These are phyloP conservation scores for Ischnus inquisitorius DNA, from an alignment of 2,888 invertebrate genomes.

Conservation along the genomic window DNA sequence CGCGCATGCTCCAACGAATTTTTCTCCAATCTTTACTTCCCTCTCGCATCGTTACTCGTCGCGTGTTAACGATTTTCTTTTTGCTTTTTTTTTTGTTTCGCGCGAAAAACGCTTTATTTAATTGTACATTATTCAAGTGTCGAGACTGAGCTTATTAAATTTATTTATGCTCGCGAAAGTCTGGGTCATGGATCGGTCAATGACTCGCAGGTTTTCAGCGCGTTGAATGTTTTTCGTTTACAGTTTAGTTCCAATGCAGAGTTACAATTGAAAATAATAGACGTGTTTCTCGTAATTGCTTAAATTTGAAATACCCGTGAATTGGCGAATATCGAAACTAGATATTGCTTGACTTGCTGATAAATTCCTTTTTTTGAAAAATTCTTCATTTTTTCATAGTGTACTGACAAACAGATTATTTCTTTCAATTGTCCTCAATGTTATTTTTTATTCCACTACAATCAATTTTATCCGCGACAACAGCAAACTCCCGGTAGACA, in stretches of 20 bases:
- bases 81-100: too few species aligned
- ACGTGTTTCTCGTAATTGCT: too few species aligned
- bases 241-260: not conserved
- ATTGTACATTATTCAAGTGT: not conserved
- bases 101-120: not conserved
- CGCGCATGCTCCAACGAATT: not conserved
- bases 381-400: too few species aligned
- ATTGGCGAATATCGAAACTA: too few species aligned
- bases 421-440: too few species aligned
- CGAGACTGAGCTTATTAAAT: not conserved
- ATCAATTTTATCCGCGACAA: too few species aligned
- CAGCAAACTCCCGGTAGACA: too few species aligned
- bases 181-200: not conserved
- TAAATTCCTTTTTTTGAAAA: too few species aligned
- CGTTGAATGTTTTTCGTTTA: not conserved
- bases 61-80: not conserved
- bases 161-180: not conserved
- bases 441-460: too few species aligned
- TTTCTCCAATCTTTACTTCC: slow-evolving; percentile 11
- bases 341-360: too few species aligned
- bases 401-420: too few species aligned
- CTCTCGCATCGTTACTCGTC: not conserved
- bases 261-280: not conserved
- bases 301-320: too few species aligned
- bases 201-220: not conserved